Evolutionary conservation across 2,113 vertebrate genomes (phyloP).

Genomic region (Muscicapa adusta): DNA sequence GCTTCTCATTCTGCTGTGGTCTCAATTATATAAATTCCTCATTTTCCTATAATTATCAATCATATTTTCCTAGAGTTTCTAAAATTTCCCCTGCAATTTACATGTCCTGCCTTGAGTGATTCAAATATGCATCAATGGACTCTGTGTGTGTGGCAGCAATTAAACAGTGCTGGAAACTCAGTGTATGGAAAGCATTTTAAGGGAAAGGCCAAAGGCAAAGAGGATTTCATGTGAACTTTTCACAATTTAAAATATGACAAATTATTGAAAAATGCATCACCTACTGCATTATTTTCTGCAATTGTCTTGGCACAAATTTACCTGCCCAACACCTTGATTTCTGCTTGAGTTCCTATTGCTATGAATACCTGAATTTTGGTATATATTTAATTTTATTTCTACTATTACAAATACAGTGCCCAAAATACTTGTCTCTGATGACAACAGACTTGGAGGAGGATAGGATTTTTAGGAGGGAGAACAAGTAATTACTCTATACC

Average conservation of each 20-base stretch:
- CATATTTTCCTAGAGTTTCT: not conserved
- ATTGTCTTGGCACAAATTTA: not conserved
- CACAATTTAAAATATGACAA: not conserved
- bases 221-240: not conserved
- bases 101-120: rapidly evolving
- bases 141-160: not conserved
- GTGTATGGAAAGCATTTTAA: not conserved
- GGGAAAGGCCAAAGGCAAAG: not conserved
- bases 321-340: not conserved
- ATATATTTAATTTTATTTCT: not conserved
- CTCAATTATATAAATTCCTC: not conserved
- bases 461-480: not conserved
- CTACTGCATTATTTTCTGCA: not conserved
- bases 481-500: not conserved
- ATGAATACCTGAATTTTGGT: rapidly evolving
- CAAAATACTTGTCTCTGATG: not conserved
- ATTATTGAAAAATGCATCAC: not conserved
- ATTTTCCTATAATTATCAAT: rapidly evolving
- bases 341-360: not conserved
- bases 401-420: not conserved
- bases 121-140: not conserved
- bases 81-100: not conserved
- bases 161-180: not conserved
- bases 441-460: not conserved
- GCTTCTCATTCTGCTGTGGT: not conserved